These are phyloP conservation scores for Temnothorax unifasciatus DNA, from an alignment of 2,888 invertebrate genomes.

Conservation along the genomic window DNA sequence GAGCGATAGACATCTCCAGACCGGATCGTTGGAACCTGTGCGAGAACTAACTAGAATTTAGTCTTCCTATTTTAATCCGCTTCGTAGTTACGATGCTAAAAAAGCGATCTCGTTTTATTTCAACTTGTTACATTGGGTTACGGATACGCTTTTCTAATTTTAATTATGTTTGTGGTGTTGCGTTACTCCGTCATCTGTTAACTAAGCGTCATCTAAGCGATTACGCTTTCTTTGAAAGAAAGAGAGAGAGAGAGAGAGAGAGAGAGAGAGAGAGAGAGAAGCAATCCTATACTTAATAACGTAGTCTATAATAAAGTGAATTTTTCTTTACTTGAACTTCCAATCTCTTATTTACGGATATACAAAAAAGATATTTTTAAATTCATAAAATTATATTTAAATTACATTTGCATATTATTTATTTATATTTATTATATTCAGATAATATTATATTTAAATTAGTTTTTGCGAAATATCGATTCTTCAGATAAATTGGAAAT, in stretches of 20 bases:
- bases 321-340: neutral
- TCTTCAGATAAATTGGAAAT: constrained; percentile 37
- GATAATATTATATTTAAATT: constrained; percentile 39
- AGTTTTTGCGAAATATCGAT: constrained; percentile 28
- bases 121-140: neutral
- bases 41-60: constrained; percentile 15
- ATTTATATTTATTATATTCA: constrained; percentile 32
- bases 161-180: neutral
- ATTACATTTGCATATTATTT: constrained; percentile 34
- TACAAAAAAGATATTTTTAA: neutral
- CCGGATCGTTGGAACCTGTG: constrained; percentile 24
- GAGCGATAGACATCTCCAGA: constrained; percentile 53
- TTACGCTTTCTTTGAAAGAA: neutral
- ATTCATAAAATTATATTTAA: constrained; percentile 9
- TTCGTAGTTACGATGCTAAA: neutral
- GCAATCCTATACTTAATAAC: neutral
- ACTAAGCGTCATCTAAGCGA: neutral
- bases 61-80: constrained; percentile 17
- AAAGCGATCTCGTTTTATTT: constrained; percentile 1
- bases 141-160: neutral
- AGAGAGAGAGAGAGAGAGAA: neutral
- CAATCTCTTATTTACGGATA: neutral
- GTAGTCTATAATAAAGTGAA: neutral
- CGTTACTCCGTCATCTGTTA: neutral
- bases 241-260: neutral